A percentile compares a stretch with the other conserved stretches of the same genome.
Evolutionary conservation across 2,797 vertebrate genomes (phyloP).

Genomic region (Argya squamiceps): DNA sequence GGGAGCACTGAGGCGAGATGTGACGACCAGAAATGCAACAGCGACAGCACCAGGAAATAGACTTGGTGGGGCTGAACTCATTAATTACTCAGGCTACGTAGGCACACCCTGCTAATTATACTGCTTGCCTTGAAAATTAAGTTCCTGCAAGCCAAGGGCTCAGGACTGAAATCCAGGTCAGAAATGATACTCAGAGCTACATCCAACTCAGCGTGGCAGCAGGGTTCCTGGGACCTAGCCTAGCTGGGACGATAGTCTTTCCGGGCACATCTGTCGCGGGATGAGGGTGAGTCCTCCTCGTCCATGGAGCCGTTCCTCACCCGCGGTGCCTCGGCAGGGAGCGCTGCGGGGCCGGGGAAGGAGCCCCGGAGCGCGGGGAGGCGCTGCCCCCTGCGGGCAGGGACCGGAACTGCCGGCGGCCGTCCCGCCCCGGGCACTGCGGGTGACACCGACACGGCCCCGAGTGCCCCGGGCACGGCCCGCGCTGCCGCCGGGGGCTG

Average conservation of each 20-base stretch:
- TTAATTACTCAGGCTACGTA: not conserved
- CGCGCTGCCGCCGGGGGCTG: not conserved
- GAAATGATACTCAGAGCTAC: not conserved
- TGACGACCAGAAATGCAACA: not conserved
- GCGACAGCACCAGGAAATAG: not conserved
- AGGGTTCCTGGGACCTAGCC: no score
- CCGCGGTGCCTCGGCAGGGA: fast-evolving
- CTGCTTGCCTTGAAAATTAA: not conserved
- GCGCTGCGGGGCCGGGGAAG: not conserved
- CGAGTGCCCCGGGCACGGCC: not conserved
- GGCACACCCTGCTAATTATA: not conserved
- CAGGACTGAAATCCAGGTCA: not conserved
- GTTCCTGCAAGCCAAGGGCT: not conserved
- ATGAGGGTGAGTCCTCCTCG: fast-evolving
- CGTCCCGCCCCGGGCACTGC: not conserved
- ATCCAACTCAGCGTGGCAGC: not conserved
- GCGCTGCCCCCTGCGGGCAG: constrained; percentile 60
- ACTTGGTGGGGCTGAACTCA: not conserved
- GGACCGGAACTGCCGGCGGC: not conserved
- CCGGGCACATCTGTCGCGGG: fast-evolving
- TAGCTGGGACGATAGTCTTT: not conserved
- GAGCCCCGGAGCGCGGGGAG: not conserved
- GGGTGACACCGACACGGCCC: not conserved
- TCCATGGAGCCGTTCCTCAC: fast-evolving
- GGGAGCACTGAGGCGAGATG: not conserved